These are phyloP conservation scores for Cynaeus angustus DNA, from an alignment of 2,888 invertebrate genomes.

Conservation along the genomic window DNA sequence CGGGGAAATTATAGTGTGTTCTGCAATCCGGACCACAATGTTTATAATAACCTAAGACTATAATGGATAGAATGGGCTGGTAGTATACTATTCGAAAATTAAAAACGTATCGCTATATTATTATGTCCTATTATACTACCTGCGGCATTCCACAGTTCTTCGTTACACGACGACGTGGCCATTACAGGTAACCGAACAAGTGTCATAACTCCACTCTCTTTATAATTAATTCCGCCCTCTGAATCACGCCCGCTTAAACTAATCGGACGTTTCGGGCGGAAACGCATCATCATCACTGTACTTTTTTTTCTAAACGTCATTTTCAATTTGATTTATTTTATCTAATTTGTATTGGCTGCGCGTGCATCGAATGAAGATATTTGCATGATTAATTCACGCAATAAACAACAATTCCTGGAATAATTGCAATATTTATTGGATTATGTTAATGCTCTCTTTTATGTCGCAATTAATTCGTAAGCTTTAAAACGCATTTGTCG, in stretches of 20 bases:
- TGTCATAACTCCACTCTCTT: conserved; percentile 44
- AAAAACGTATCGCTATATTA: conserved; percentile 46
- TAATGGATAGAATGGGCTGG: conserved; percentile 44
- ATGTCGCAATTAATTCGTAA: conserved; percentile 1
- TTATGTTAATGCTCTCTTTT: conserved; percentile 24
- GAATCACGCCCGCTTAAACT: conserved; percentile 34
- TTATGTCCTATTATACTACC: conserved; percentile 48
- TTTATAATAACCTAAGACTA: conserved; percentile 44
- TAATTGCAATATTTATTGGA: conserved; percentile 23
- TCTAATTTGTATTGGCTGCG: conserved; percentile 15
- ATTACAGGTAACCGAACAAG: conserved; percentile 39
- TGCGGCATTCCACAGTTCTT: conserved; percentile 39
- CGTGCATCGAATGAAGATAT: conserved; percentile 25
- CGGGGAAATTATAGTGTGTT: conserved; percentile 42
- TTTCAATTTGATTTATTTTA: conserved; percentile 18
- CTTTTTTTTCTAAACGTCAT: conserved; percentile 1
- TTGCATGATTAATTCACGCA: conserved; percentile 21
- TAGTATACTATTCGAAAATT: conserved; percentile 43
- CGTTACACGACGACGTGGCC: conserved; percentile 17
- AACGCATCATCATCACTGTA: conserved; percentile 30
- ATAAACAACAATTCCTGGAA: conserved; percentile 28
- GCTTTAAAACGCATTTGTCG: no score
- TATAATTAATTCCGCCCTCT: conserved; percentile 36
- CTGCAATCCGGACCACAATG: conserved; percentile 37
- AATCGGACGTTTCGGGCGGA: conserved; percentile 40